Evolutionary conservation across 2,797 vertebrate genomes (phyloP), one percentile per base, ranked within the genome.

Genomic region (Pitangus sulphuratus): DNA sequence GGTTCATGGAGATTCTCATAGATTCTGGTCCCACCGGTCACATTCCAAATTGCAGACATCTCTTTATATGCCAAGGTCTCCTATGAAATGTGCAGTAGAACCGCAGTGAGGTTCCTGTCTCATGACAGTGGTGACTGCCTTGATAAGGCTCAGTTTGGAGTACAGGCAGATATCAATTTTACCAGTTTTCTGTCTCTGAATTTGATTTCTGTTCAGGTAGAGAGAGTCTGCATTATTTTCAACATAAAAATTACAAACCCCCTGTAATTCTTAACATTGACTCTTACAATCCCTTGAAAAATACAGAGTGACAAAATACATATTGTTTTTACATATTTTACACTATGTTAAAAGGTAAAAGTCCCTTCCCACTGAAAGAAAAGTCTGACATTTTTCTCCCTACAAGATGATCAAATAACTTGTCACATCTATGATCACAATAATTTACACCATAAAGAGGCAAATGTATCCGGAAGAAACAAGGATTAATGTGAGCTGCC

Each of bases 1-100:
- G 18, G n/a, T 16, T 50, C 30, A 15, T 0, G 1, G 5, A 26
- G 14, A 37, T 72, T 21, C 30, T 33, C 1, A 0, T 31, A 47
- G 28, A 44, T 51, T 18, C 44, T 35, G 35, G 44, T 28, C 20
- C 60, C 15, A 9, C 7, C 5, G 11, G 30, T 22, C n/a, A 44
- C 40, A 42, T 12, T 82, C 10, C 4, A 20, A 45, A 54, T 30
- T 58, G 14, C 5, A 40, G 45, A 30, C 18, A 35, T 40, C 10
- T 11, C 51, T 66, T 48, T 62, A 12, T 39, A 10, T 13, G 19
- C 21, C 62, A 30, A 33, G n/a, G 2, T n/a, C 6, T 51, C 22
- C 44, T 58, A 25, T 3, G 28, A 77, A 88, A 47, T 5, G 10
- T 61, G 35, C 54, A 18, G 6, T 24, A 35, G 28, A 72, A 62